A percentile compares a stretch with the other conserved stretches of the same genome.
These are phyloP conservation scores for Eulemur mongoz DNA, from an alignment of 2,797 vertebrate genomes.

Conservation along the genomic window DNA sequence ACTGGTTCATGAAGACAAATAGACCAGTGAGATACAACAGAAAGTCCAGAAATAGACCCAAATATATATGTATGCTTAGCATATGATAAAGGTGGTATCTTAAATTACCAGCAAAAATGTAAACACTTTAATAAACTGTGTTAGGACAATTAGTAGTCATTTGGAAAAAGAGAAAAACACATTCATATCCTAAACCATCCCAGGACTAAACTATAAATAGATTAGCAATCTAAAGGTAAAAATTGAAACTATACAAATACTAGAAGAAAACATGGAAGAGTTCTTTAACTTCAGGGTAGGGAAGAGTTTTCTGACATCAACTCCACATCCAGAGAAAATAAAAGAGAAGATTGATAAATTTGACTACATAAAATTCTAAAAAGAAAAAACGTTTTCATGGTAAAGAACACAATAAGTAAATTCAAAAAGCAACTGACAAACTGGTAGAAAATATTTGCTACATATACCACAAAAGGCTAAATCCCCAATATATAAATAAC, in stretches of 20 bases:
- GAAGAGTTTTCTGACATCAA: background rate
- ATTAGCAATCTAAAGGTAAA: constrained; percentile 7
- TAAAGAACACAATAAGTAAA: background rate
- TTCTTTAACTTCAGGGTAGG: background rate
- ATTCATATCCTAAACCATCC: background rate
- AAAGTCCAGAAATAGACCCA: background rate
- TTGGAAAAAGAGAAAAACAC: background rate
- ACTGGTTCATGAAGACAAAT: background rate
- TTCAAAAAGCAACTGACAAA: background rate
- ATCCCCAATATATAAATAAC: background rate
- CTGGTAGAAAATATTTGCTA: background rate
- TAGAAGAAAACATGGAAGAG: background rate
- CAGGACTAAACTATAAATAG: background rate
- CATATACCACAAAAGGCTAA: background rate
- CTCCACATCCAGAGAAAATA: background rate
- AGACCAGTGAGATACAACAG: background rate
- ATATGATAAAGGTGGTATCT: background rate
- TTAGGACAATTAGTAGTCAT: background rate
- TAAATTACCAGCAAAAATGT: background rate
- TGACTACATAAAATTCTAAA: background rate
- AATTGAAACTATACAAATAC: background rate
- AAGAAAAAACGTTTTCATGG: background rate
- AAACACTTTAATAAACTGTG: background rate
- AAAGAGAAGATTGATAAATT: background rate
- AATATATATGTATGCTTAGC: background rate